Percentiles rank a stretch among this genome's conserved stretches.
These are phyloP conservation scores for Elanus axillaris DNA, from an alignment of 2,113 vertebrate species.

Conservation along the genomic window DNA sequence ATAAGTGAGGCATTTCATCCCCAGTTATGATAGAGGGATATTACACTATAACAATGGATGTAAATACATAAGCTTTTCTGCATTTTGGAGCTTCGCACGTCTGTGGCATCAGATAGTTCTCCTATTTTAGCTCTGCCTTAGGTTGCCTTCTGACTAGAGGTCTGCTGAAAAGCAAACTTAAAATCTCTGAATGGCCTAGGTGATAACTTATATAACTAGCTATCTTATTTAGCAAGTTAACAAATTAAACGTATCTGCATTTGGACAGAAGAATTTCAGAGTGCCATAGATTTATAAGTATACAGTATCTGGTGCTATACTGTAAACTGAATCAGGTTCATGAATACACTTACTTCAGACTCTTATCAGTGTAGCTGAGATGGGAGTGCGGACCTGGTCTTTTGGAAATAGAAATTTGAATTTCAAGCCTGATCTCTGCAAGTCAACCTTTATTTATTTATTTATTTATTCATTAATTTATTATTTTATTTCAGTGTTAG, in stretches of 20 bases:
- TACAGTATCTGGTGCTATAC: accelerated
- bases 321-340: background rate
- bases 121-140: background rate
- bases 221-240: background rate
- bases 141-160: background rate
- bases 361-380: background rate
- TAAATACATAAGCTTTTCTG: background rate
- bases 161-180: background rate
- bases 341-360: background rate
- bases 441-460: background rate
- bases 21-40: background rate
- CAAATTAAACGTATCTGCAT: background rate
- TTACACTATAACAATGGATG: background rate
- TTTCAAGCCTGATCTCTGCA: background rate
- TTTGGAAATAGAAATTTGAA: background rate
- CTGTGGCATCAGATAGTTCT: background rate
- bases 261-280: background rate
- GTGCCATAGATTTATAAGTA: background rate
- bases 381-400: background rate
- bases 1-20: background rate
- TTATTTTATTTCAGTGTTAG: background rate
- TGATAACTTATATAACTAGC: background rate
- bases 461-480: no score
- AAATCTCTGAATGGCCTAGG: background rate
- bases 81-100: background rate